Base-by-base conservation (phyloP, 2,113 vertebrate genomes). In the Parus major region DNA sequence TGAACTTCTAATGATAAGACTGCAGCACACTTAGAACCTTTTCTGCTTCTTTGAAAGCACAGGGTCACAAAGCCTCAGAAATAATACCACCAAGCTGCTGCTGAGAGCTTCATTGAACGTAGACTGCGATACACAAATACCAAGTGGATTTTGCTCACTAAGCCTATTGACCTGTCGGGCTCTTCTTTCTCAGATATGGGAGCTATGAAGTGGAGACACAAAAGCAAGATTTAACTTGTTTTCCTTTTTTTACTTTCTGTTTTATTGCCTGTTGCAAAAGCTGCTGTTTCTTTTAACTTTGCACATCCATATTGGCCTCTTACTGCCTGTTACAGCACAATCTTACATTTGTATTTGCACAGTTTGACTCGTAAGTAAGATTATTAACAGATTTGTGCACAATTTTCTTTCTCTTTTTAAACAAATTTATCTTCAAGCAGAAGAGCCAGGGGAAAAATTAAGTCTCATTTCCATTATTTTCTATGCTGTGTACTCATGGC, bases 1-100 rank as follows among this genome's bases (percentile, higher is more conserved):
- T 98, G 97, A 97, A 97, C 97, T 97, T 88, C 70, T 86, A 84
- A 90, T 95, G 96, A 98, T 95, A 96, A 96, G 98, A 96, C 97
- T 98, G 97, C 97, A 97, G 98, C 97, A 96, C 95, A 97, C 95
- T 96, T 92, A 97, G 97, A 96, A 95, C 95, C 97, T 97, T 97
- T 97, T 96, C 97, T 98, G 98, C 98, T 98, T 98, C 95, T 97
- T 94, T 96, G 97, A 98, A 98, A 98, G 98, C 98, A 98, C 97
- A 98, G 98, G 96, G 97, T 97, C 93, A 97, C 95, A 98, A 96
- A 94, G 98, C 98, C 98, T 98, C 97, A 96, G 97, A 98, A 96
- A 97, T 96, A 96, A 96, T 97, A 96, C 97, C 92, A 86, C 95
- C 97, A 61, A 95, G 97, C 98, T 98, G 98, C 98, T 98, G 96